Evolutionary conservation across 2,888 invertebrate genomes (phyloP), one percentile per base, ranked within the genome.

Genomic region (Heliconius charithonia): DNA sequence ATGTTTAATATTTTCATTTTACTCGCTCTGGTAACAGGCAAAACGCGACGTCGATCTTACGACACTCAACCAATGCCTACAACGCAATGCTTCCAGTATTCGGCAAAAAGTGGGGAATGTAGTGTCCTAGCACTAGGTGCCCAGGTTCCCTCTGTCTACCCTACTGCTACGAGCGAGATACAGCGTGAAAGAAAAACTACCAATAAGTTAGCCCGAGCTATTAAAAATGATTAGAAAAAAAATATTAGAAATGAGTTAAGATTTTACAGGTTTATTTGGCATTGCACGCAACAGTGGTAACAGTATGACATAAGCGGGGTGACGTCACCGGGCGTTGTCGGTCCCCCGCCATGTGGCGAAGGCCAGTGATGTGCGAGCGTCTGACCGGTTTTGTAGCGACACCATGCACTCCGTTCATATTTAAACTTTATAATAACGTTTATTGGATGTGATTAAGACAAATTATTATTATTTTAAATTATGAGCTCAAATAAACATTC

Each of bases 221-320:
- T 66, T 25, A 51, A 45, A 72, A 63, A 16, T n/a, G n/a, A n/a
- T n/a, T n/a, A n/a, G n/a, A n/a, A n/a, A n/a, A n/a, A n/a, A n/a
- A n/a, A n/a, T n/a, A n/a, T n/a, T n/a, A n/a, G n/a, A n/a, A n/a
- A n/a, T n/a, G n/a, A n/a, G 84, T 83, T 83, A 82, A 83, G 84
- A 84, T 85, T 85, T 84, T 85, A 83, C 85, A 85, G 85, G 87
- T 89, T 84, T 84, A 86, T 88, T 89, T 86, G 86, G 85, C 86
- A 86, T 86, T 86, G 86, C 80, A 74, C 74, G 45, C 41, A 74
- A 63, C 63, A 80, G 83, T 86, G 86, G 85, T 87, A 85, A 87
- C 88, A 86, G 89, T 85, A 93, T 94, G 94, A 94, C 93, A 94
- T 94, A 94, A 94, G 91, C 92, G 87, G 41, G 88, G 84, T 94